Conservation (phyloP, 2,113 vertebrate species). For the Copsychus sechellarum region DNA sequence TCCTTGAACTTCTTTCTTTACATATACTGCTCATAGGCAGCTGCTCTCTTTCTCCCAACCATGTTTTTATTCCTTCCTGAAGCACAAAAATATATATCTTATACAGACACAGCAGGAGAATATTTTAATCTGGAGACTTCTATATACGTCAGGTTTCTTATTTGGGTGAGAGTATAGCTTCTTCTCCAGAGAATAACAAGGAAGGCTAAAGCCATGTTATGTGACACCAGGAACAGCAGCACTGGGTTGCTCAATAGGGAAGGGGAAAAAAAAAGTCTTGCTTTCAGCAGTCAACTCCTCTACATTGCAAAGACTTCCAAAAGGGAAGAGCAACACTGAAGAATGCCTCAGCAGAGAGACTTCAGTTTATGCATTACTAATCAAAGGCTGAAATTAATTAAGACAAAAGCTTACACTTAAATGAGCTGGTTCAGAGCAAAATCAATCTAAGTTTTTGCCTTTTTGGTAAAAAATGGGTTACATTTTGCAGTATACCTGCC, state of each 20-base stretch:
- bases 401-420: background rate
- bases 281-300: background rate
- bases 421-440: background rate
- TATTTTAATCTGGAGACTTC: background rate
- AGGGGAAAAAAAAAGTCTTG: background rate
- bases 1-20: background rate
- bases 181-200: background rate
- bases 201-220: background rate
- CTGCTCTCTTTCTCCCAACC: background rate
- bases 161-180: background rate
- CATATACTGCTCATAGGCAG: background rate
- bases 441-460: background rate
- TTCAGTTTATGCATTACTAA: background rate
- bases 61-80: background rate
- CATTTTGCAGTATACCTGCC: background rate
- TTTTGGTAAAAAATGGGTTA: background rate
- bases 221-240: background rate
- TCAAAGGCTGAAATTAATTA: background rate
- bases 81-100: background rate
- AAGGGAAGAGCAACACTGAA: background rate
- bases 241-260: background rate
- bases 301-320: background rate
- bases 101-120: background rate
- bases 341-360: background rate
- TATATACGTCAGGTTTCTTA: background rate